phyloP scores from a whole-genome alignment of 1,140 invertebrate genomes.

The Philotrypesis tridentata region DNA sequence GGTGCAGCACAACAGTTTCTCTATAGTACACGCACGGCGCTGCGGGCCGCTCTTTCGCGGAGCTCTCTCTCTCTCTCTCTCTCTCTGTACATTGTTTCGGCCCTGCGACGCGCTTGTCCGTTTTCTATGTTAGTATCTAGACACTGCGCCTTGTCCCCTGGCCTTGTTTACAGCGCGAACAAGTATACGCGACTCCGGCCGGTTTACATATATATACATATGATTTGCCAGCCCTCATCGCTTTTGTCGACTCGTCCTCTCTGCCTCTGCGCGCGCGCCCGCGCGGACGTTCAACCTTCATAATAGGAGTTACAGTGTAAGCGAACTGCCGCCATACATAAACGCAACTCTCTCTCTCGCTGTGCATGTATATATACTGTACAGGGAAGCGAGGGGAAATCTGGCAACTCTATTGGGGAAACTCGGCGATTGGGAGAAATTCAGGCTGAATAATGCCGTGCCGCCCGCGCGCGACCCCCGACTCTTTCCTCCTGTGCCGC shows the following conservation, averaged over 20 bases:
- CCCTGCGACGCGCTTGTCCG: neutral
- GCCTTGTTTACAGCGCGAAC: constrained; percentile 28
- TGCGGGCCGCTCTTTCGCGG: no score
- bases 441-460: neutral
- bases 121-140: neutral
- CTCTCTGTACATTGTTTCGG: no score
- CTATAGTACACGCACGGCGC: neutral
- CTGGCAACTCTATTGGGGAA: constrained; percentile 11
- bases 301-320: neutral
- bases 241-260: neutral
- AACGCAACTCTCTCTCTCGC: no score
- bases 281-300: neutral
- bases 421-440: constrained; percentile 12
- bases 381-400: neutral
- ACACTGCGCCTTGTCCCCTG: neutral
- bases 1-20: constrained; percentile 3
- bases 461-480: neutral
- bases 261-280: no score
- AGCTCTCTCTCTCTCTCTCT: no score
- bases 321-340: no score
- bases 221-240: neutral
- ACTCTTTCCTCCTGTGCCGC: neutral
- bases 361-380: neutral
- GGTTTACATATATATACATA: constrained; percentile 21
- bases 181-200: neutral